phyloP scores from a whole-genome alignment of 2,888 invertebrate genomes.

The Cyclophora albipunctata region DNA sequence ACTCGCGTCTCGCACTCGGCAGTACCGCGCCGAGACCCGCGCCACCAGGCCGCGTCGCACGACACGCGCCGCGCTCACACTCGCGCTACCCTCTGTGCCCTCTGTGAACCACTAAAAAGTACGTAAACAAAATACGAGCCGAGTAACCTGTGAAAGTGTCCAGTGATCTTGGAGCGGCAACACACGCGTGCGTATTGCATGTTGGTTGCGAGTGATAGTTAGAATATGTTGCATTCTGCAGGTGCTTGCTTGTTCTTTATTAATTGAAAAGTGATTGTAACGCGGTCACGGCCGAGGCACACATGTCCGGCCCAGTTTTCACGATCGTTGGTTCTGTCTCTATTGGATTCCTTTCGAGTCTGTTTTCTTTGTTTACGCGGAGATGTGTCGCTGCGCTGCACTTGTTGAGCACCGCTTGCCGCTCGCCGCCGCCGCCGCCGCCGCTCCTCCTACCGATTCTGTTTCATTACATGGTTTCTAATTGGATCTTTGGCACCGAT shows the following conservation, averaged over 20 bases:
- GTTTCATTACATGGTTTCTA: conserved; percentile 20
- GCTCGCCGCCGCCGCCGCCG: conserved; percentile 9
- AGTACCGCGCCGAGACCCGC: conserved; percentile 43
- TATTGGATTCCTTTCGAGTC: conserved; percentile 48
- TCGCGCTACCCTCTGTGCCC: conserved; percentile 47
- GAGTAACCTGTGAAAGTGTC: conserved; percentile 46
- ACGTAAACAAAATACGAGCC: conserved; percentile 57
- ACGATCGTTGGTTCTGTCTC: conserved; percentile 54
- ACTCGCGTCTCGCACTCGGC: conserved; percentile 26
- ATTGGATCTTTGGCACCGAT: conserved; percentile 23
- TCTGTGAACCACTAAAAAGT: conserved; percentile 49
- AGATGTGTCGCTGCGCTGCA: conserved; percentile 38
- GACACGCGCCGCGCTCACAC: conserved; percentile 20
- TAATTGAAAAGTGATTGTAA: conserved; percentile 75
- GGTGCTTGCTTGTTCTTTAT: conserved; percentile 67
- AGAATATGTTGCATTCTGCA: conserved; percentile 66
- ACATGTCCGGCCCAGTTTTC: conserved; percentile 74
- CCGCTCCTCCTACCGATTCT: conserved; percentile 4
- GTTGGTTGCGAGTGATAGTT: conserved; percentile 38
- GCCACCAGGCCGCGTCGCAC: conserved; percentile 22
- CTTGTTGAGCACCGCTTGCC: conserved; percentile 39
- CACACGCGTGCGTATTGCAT: conserved; percentile 47
- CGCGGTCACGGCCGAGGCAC: conserved; percentile 71
- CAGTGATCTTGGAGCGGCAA: conserved; percentile 44
- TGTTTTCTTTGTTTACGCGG: conserved; percentile 61